Percentiles rank a stretch among this genome's conserved stretches.
These are phyloP conservation scores for Lagopus leucura DNA, from an alignment of 2,113 vertebrate genomes.

Conservation along the genomic window DNA sequence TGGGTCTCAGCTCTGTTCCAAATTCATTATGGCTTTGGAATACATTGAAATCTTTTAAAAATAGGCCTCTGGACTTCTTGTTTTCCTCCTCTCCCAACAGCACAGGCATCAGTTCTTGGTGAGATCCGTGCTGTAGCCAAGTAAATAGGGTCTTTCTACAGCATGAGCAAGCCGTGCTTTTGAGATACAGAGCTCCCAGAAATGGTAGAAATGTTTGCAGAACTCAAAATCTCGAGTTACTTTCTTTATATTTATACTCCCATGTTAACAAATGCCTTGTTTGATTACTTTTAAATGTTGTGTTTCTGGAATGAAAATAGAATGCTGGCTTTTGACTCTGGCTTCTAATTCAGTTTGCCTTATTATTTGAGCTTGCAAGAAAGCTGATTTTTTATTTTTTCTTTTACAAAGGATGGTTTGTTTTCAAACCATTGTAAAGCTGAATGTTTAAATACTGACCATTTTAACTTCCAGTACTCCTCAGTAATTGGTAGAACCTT, in stretches of 20 bases:
- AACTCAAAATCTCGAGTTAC: slow-evolving; percentile 35
- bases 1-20: not conserved
- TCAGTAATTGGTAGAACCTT: not conserved
- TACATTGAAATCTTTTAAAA: not conserved
- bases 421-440: slow-evolving; percentile 34
- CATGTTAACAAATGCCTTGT: slow-evolving; percentile 22
- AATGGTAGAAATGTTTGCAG: slow-evolving; percentile 30
- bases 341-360: not conserved
- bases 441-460: slow-evolving; percentile 21
- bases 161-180: not conserved
- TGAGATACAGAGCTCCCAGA: not conserved
- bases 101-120: not conserved
- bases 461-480: not conserved
- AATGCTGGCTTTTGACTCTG: slow-evolving; percentile 18
- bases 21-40: not conserved
- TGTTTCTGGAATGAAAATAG: slow-evolving; percentile 40
- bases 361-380: slow-evolving; percentile 13
- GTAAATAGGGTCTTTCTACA: not conserved
- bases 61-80: not conserved
- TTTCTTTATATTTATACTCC: slow-evolving; percentile 28
- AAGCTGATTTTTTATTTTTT: not conserved
- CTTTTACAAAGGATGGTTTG: not conserved
- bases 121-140: not conserved
- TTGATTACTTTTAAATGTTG: slow-evolving; percentile 42
- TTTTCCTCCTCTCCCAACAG: slow-evolving; percentile 31